phyloP scores from a whole-genome alignment of 1,140 invertebrate species.

The Diachasmimorpha longicaudata region DNA sequence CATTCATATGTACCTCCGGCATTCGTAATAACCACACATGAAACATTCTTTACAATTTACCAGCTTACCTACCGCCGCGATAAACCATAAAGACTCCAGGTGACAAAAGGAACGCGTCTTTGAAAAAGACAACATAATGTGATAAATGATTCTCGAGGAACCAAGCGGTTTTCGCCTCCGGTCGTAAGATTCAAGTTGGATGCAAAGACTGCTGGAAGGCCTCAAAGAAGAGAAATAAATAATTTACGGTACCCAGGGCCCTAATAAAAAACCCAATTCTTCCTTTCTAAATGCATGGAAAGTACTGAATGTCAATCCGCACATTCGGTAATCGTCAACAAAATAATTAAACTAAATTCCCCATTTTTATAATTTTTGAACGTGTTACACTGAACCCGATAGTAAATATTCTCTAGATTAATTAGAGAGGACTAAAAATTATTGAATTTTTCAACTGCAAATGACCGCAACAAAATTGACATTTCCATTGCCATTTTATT shows the following conservation, averaged over 20 bases:
- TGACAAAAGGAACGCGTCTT: constrained; percentile 50
- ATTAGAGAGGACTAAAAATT: too few species aligned
- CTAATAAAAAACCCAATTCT: too few species aligned
- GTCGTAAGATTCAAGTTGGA: constrained; percentile 1
- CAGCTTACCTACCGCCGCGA: constrained; percentile 50
- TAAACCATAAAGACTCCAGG: constrained; percentile 45
- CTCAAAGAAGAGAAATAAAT: constrained; percentile 7
- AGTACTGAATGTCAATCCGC: too few species aligned
- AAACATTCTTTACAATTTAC: constrained; percentile 28
- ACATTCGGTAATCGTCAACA: too few species aligned
- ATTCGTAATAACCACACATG: not conserved
- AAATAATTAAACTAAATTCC: too few species aligned
- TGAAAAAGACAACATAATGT: constrained; percentile 49
- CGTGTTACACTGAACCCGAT: too few species aligned
- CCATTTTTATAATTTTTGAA: too few species aligned
- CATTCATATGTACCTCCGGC: not conserved
- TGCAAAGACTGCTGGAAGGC: not conserved
- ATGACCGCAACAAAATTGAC: too few species aligned
- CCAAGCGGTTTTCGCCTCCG: not conserved
- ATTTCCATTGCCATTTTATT: too few species aligned
- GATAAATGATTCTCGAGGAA: constrained; percentile 52
- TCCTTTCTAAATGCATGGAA: not conserved
- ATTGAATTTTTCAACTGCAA: too few species aligned
- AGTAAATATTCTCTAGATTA: too few species aligned
- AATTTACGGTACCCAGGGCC: not conserved